Evolutionary conservation across 37 sponge, comb jelly and placozoan genomes (phyloP), one percentile per base, ranked within the genome.

Genomic region (Hormiphora californensis): DNA sequence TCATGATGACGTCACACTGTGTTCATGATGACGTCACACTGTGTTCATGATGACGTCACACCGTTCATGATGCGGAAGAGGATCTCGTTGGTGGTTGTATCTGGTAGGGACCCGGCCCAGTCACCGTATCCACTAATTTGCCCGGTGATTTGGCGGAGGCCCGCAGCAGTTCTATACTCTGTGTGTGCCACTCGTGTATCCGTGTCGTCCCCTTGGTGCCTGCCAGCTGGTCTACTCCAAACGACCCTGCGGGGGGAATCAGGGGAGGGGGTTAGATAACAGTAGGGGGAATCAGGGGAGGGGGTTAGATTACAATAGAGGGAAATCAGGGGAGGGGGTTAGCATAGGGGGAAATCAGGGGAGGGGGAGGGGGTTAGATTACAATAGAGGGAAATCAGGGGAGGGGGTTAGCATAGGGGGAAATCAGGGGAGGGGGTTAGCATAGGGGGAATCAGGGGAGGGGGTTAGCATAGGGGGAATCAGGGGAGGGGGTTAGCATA

Each of bases 131-230:
- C n/a, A n/a, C 81, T 46, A 73, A 33, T 33, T 73, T 73, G 9
- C 19, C 7, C 23, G 46, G 43, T 19, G 35, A 21, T n/a, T 36
- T 36, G 21, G 35, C 38, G 35, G 36, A 43, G 12, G 81, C 81
- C 21, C 81, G 3, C 41, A 73, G 81, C 38, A 73, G 44, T 30
- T 73, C 81, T 21, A 73, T 73, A 41, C 81, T 73, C 81, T 73
- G 81, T n/a, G 46, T 73, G 46, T 73, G 81, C 81, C 81, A 73
- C 68, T 65, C 68, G 27, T 36, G 39, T 30, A 19, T 4, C 5
- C 17, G n/a, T 1, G 43, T 73, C 25, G 44, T 22, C 25, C 39
- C 39, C 25, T 19, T 33, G 43, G 35, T 33, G 38, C 38, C 38
- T 1, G 44, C 5, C 27, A 73, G 38, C 46, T 27, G 81, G 32